phyloP scores from a whole-genome alignment of 2,113 vertebrate species.

The Alces alces region DNA sequence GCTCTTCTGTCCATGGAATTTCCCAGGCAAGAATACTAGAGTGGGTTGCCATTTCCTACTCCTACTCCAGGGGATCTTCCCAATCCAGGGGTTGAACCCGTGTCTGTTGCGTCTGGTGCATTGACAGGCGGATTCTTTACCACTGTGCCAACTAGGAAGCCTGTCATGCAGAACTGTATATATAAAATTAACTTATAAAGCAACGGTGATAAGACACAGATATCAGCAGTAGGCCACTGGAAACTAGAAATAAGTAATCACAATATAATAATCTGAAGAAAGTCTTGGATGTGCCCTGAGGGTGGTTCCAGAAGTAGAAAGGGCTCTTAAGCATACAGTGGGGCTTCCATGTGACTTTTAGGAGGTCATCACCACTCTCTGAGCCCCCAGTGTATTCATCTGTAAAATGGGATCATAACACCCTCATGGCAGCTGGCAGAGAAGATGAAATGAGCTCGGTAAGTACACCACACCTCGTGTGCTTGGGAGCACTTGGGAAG shows the following conservation, averaged over 20 bases:
- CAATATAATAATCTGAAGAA: background rate
- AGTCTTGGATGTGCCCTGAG: background rate
- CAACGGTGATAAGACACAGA: background rate
- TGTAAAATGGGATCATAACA: background rate
- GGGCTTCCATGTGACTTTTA: background rate
- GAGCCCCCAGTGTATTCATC: background rate
- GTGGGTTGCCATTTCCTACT: background rate
- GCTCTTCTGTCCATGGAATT: background rate
- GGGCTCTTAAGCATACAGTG: rapidly evolving
- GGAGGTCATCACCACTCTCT: background rate
- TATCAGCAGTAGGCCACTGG: too few species aligned
- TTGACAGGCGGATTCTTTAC: background rate
- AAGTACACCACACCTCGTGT: too few species aligned
- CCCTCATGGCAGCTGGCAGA: background rate
- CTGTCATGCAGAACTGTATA: background rate
- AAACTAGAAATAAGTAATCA: background rate
- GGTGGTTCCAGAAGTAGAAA: background rate
- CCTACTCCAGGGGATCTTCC: background rate
- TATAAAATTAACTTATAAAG: background rate
- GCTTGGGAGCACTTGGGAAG: background rate
- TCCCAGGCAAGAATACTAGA: background rate
- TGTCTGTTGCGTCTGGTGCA: background rate
- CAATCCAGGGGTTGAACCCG: background rate
- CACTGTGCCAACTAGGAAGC: background rate
- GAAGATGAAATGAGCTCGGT: background rate